Base-by-base conservation (phyloP, 1,140 invertebrate species). In the Arctopsyche grandis region DNA sequence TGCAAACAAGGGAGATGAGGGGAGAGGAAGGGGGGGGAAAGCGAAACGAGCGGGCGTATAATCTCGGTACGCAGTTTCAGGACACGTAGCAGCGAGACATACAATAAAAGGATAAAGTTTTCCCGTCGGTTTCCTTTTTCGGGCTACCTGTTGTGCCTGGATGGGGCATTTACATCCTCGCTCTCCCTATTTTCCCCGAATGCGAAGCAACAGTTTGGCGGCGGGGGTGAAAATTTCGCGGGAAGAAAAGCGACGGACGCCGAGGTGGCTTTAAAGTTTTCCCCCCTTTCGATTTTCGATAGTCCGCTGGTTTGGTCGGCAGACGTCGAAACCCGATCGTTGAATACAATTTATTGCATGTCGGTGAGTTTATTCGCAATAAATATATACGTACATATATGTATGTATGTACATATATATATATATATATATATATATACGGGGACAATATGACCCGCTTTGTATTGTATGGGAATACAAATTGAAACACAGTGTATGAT, bases 31-130 rank as follows among this genome's bases (percentile, higher is more conserved):
- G 12, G 5, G 12, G 21, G 19, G 19, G 14, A 60, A 1, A 66
- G 24, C 5, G 19, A 9, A 22, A 66, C 9, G 16, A 16, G 63
- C 21, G 63, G 24, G 10, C 24, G 29, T 38, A 26, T 66, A 66
- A 66, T 66, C 63, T 66, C 63, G 63, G 63, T 66, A 66, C 63
- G 63, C 63, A 66, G 21, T 66, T 66, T 66, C 22, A 29, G 63
- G 24, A 66, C 63, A 66, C 63, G 63, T 66, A 66, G 19, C 63
- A 10, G 10, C 12, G 56, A 16, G 16, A 66, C 63, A 66, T 24
- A 63, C 63, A 66, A 66, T 66, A 66, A 66, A 66, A 66, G 63
- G 63, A 66, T 66, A 66, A 66, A 26, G 63, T 66, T 29, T 29
- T 29, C 63, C 63, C 63, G 24, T 29, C 63, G 63, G 22, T 24